These are phyloP conservation scores for Prochilodus magdalenae DNA, from an alignment of 2,113 vertebrate species.

Conservation along the genomic window DNA sequence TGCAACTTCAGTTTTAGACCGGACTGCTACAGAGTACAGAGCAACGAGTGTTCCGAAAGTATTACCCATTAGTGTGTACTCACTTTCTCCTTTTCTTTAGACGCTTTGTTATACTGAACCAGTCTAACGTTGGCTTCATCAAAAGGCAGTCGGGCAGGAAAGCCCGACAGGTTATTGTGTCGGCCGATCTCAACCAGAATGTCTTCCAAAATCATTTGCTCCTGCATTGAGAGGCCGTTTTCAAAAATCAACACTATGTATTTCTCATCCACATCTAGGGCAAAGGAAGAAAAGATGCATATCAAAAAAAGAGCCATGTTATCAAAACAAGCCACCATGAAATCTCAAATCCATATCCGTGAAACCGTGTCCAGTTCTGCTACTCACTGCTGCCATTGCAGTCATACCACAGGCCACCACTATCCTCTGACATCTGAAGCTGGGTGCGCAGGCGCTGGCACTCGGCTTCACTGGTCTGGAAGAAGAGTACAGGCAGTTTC, in stretches of 20 bases:
- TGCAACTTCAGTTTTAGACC: too few relatives aligned
- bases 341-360: background rate
- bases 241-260: slow-evolving; percentile 97
- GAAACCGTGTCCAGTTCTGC: background rate
- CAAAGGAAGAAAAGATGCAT: slow-evolving; percentile 1
- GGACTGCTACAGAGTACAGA: too few relatives aligned
- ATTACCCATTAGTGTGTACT: too few relatives aligned
- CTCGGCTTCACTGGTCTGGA: slow-evolving; percentile 83
- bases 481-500: slow-evolving; percentile 92
- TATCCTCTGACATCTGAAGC: slow-evolving; percentile 84
- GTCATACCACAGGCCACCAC: slow-evolving; percentile 86
- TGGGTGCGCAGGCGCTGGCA: slow-evolving; percentile 85
- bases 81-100: slow-evolving; percentile 82
- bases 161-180: slow-evolving; percentile 83
- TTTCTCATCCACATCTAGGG: slow-evolving; percentile 88
- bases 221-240: slow-evolving; percentile 83
- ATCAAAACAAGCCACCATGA: background rate
- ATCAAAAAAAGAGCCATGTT: background rate
- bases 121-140: slow-evolving; percentile 93
- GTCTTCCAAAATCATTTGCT: slow-evolving; percentile 89
- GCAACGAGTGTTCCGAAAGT: too few relatives aligned
- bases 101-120: slow-evolving; percentile 90
- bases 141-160: slow-evolving; percentile 89
- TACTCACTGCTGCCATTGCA: slow-evolving; percentile 84
- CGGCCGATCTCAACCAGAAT: slow-evolving; percentile 87